phyloP scores from a whole-genome alignment of 2,888 invertebrate genomes.

The Drosophila stalkeri region DNA sequence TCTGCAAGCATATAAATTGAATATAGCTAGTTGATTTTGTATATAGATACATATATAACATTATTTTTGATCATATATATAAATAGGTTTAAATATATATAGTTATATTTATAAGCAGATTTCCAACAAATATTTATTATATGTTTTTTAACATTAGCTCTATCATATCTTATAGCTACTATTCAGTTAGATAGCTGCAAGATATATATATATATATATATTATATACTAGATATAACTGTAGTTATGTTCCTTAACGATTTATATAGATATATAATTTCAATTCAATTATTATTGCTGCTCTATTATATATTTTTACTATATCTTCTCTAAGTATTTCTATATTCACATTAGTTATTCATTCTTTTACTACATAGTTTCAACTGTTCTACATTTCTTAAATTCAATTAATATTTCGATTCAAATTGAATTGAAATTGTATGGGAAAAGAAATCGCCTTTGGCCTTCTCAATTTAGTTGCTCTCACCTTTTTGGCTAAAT shows the following conservation, averaged over 20 bases:
- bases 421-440: conserved; percentile 8
- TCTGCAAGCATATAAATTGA: too few relatives aligned
- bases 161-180: neutral
- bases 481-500: conserved; percentile 45
- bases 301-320: too few relatives aligned
- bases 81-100: neutral
- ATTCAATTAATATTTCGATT: neutral
- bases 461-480: conserved; percentile 17
- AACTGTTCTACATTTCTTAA: neutral
- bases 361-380: neutral
- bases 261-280: too few relatives aligned
- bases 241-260: too few relatives aligned
- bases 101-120: neutral
- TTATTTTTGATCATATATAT: neutral
- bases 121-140: neutral
- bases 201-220: too few relatives aligned
- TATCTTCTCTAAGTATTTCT: too few relatives aligned
- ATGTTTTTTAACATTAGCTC: neutral
- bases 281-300: too few relatives aligned
- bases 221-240: too few relatives aligned
- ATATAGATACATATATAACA: neutral
- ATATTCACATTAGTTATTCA: neutral
- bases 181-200: neutral
- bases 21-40: too few relatives aligned
- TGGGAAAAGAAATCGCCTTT: conserved; percentile 6